These are phyloP conservation scores for Napeogenes sylphis DNA, from an alignment of 2,888 invertebrate genomes.

Conservation along the genomic window DNA sequence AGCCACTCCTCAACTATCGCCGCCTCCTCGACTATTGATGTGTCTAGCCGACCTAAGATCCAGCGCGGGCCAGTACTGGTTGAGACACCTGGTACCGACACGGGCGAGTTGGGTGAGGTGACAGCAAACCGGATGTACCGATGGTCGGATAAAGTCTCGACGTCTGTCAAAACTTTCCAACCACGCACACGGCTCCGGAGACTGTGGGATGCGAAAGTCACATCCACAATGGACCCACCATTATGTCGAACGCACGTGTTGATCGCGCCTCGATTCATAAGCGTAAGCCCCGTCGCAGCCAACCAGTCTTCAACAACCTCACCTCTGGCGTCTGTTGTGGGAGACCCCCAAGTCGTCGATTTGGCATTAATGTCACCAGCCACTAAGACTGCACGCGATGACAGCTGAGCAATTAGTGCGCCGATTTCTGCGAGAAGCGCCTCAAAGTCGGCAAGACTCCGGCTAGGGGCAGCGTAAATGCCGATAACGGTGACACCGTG, in stretches of 20 bases:
- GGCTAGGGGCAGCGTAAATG: conserved; percentile 9
- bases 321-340: conserved; percentile 14
- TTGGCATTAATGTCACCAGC: conserved; percentile 24
- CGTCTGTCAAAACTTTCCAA: too few relatives aligned
- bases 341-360: conserved; percentile 16
- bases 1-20: neutral
- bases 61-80: too few relatives aligned
- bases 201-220: too few relatives aligned
- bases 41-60: too few relatives aligned
- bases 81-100: neutral
- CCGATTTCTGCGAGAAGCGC: conserved; percentile 15
- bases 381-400: conserved; percentile 16
- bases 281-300: conserved; percentile 7
- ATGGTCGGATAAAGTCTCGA: conserved; percentile 1
- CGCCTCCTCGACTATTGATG: too few relatives aligned
- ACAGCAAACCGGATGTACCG: conserved; percentile 5
- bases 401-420: too few relatives aligned
- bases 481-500: conserved; percentile 12
- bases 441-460: conserved; percentile 15
- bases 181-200: too few relatives aligned
- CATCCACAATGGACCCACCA: too few relatives aligned
- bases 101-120: neutral
- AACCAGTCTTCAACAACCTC: conserved; percentile 17
- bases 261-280: too few relatives aligned
- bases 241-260: too few relatives aligned